Percentiles rank a stretch among this genome's conserved stretches.
These are phyloP conservation scores for Fabriciana adippe DNA, from an alignment of 2,888 invertebrate genomes.

Conservation along the genomic window DNA sequence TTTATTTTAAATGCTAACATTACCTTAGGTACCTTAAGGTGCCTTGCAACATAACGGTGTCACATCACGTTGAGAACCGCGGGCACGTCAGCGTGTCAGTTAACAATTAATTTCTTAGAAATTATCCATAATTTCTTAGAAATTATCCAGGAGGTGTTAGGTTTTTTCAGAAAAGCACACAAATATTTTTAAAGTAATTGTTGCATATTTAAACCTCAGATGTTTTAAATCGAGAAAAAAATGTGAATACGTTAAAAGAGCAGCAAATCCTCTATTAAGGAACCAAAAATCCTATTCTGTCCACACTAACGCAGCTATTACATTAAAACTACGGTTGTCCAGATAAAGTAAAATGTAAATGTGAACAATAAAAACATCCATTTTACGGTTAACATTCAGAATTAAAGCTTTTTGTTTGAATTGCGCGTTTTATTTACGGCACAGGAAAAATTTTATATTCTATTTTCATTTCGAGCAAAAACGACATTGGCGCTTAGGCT, in stretches of 20 bases:
- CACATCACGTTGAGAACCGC: too few relatives aligned
- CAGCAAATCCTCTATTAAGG: background rate
- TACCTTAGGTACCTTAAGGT: too few relatives aligned
- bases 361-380: conserved; percentile 39
- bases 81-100: too few relatives aligned
- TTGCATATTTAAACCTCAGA: too few relatives aligned
- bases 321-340: conserved; percentile 29
- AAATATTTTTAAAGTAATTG: background rate
- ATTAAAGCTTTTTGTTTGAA: conserved; percentile 41
- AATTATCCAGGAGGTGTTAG: too few relatives aligned
- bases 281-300: conserved; percentile 14
- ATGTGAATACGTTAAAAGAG: background rate
- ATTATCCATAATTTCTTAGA: too few relatives aligned
- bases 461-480: conserved; percentile 32
- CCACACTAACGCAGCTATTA: conserved; percentile 26
- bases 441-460: conserved; percentile 33
- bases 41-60: too few relatives aligned
- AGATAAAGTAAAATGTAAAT: conserved; percentile 35
- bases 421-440: conserved; percentile 36
- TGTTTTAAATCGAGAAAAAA: too few relatives aligned
- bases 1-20: background rate
- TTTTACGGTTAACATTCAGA: conserved; percentile 37
- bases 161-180: background rate
- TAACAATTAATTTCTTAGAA: too few relatives aligned
- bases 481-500: conserved; percentile 25